Percentiles rank a stretch among this genome's conserved stretches.
Conservation (phyloP, 1,140 invertebrate genomes). For the Drosophila aff. region DNA sequence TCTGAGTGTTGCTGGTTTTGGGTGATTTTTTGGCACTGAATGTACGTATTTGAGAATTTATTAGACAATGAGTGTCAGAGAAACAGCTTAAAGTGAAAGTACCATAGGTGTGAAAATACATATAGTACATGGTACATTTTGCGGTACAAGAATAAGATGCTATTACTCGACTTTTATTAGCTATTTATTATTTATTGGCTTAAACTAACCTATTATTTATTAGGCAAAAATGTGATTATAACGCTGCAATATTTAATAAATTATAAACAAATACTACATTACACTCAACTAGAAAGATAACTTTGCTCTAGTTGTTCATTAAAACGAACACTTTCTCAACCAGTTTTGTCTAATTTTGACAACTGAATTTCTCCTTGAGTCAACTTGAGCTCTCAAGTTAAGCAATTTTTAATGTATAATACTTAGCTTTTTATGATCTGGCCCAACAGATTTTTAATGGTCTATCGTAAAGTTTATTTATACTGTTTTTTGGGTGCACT, state of each 20-base stretch:
- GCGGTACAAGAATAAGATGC: too few species aligned
- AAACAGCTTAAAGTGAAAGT: too few species aligned
- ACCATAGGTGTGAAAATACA: too few species aligned
- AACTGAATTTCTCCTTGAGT: slow-evolving; percentile 23
- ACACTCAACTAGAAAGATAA: background rate
- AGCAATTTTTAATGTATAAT: slow-evolving; percentile 30
- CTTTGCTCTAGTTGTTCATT: background rate
- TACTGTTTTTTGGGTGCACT: slow-evolving; percentile 27
- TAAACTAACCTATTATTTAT: background rate
- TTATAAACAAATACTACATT: background rate
- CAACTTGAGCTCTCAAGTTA: slow-evolving; percentile 9
- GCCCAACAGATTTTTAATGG: slow-evolving; percentile 44
- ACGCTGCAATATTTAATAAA: background rate
- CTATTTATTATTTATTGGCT: too few species aligned
- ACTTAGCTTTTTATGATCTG: slow-evolving; percentile 40
- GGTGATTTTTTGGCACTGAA: background rate
- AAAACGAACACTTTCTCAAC: slow-evolving; percentile 19
- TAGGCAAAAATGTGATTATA: background rate
- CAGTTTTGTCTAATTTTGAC: slow-evolving; percentile 16
- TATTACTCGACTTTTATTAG: too few species aligned
- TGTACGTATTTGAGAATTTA: background rate
- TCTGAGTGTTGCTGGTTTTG: too few species aligned
- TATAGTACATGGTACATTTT: too few species aligned
- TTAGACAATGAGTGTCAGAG: background rate
- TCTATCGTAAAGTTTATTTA: slow-evolving; percentile 42